These are phyloP conservation scores for Pitta sordida DNA, from an alignment of 2,113 vertebrate genomes.

Conservation along the genomic window DNA sequence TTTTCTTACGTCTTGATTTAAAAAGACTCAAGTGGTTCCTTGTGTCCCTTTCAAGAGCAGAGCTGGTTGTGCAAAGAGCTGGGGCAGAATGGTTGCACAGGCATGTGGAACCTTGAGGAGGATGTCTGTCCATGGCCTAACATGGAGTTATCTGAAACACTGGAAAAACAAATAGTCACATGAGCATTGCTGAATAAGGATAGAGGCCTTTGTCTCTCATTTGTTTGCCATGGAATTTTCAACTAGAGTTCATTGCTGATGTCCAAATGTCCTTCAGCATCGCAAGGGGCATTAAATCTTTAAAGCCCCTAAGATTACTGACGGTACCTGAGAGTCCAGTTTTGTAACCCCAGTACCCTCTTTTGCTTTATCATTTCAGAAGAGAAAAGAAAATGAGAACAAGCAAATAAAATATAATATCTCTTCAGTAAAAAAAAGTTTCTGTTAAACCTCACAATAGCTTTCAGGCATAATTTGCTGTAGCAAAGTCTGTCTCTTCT, in stretches of 20 bases:
- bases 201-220: neutral
- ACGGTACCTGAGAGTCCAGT: neutral
- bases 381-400: neutral
- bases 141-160: neutral
- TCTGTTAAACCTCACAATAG: neutral
- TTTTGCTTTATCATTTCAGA: neutral
- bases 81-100: neutral
- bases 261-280: neutral
- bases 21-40: neutral
- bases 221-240: neutral
- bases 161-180: neutral
- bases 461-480: neutral
- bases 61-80: neutral
- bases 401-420: neutral
- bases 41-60: neutral
- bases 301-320: neutral
- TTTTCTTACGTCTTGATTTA: neutral
- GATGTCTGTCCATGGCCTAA: neutral
- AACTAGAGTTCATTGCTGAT: neutral
- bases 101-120: neutral
- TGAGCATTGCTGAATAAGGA: neutral
- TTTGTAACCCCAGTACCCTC: neutral
- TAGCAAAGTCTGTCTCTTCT: neutral
- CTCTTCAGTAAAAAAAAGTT: neutral
- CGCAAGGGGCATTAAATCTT: neutral